These are phyloP conservation scores for Magallana gigas DNA, from an alignment of 1,140 invertebrate genomes.

Conservation along the genomic window DNA sequence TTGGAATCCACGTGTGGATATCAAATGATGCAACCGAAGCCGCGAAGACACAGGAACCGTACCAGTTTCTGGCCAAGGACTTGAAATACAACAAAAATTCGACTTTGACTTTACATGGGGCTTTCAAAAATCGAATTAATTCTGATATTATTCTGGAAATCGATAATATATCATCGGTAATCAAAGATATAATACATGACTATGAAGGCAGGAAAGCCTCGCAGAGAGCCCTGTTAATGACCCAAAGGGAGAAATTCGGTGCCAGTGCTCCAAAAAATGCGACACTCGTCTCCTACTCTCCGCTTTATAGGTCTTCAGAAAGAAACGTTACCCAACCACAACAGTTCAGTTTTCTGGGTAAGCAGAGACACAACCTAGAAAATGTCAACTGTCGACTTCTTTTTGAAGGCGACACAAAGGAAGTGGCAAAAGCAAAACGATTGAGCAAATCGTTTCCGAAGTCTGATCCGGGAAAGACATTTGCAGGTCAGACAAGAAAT, in stretches of 20 bases:
- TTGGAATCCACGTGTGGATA: background rate
- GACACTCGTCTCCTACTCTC: background rate
- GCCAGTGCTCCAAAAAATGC: background rate
- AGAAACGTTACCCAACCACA: background rate
- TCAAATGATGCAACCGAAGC: background rate
- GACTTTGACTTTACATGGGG: slow-evolving; percentile 13
- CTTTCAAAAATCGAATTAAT: background rate
- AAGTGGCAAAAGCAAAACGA: background rate
- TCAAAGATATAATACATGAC: slow-evolving; percentile 15
- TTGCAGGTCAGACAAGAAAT: background rate
- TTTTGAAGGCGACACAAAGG: background rate
- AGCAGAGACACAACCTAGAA: background rate
- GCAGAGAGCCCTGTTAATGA: background rate
- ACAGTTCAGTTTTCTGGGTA: background rate
- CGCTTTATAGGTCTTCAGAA: background rate
- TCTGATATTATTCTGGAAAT: background rate
- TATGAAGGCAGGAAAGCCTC: background rate
- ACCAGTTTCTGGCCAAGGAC: background rate
- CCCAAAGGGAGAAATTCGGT: background rate
- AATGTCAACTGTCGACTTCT: background rate
- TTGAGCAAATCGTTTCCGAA: slow-evolving; percentile 1
- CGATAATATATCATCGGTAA: background rate
- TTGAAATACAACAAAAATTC: background rate
- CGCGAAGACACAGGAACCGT: background rate
- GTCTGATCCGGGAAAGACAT: background rate